phyloP scores from a whole-genome alignment of 2,797 vertebrate species.

The Gastrophryne carolinensis region DNA sequence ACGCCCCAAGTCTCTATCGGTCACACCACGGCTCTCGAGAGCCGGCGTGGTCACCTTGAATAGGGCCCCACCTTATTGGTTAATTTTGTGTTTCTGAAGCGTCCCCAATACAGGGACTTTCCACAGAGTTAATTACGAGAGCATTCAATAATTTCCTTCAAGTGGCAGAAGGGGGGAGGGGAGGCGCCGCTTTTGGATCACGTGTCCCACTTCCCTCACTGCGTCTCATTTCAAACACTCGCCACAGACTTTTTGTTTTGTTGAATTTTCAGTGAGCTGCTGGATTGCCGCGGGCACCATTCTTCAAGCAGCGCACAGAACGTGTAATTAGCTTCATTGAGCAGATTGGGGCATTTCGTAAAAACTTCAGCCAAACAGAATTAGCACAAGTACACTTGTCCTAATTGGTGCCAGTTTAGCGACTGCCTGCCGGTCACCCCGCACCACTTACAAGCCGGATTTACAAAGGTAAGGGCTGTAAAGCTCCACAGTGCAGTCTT shows the following conservation, averaged over 20 bases:
- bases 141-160: constrained; percentile 29
- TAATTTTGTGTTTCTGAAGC: constrained; percentile 17
- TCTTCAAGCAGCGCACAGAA: constrained; percentile 63
- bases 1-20: background rate
- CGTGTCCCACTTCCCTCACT: background rate
- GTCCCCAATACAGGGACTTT: background rate
- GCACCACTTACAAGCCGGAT: background rate
- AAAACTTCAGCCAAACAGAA: constrained; percentile 66
- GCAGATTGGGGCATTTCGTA: constrained; percentile 65
- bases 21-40: background rate
- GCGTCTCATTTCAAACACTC: constrained; percentile 48
- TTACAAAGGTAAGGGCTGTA: no score
- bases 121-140: constrained; percentile 25
- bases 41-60: background rate
- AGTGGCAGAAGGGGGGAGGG: background rate
- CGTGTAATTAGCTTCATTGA: constrained; percentile 64
- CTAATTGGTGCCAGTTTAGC: constrained; percentile 61
- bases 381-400: constrained; percentile 64
- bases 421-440: constrained; percentile 61
- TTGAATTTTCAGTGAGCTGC: constrained; percentile 56
- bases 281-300: constrained; percentile 57
- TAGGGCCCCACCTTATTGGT: constrained; percentile 15
- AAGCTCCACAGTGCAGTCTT: no score
- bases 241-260: constrained; percentile 55
- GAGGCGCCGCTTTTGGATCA: background rate